Conservation (phyloP, 2,113 vertebrate species). For the Albula goreensis region DNA sequence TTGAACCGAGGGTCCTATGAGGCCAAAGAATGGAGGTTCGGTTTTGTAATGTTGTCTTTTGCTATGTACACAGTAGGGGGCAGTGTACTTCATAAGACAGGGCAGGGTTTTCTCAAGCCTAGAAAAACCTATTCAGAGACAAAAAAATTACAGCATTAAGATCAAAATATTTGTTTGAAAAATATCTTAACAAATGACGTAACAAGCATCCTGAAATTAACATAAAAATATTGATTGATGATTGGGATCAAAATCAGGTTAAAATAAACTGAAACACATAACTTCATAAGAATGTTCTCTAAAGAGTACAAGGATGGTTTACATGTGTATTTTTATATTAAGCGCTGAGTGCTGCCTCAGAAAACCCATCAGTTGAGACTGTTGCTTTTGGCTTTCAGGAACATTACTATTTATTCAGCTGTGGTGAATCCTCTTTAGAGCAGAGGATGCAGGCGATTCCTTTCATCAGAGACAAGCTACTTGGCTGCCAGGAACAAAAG, state of each 20-base stretch:
- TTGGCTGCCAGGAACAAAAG: neutral
- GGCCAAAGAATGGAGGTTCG: neutral
- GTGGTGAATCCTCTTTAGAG: neutral
- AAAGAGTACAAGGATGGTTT: neutral
- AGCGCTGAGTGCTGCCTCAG: no score
- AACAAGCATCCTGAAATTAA: neutral
- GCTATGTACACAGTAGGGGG: slow-evolving; percentile 53
- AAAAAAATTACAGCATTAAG: neutral
- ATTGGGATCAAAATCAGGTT: no score
- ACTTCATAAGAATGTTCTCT: neutral
- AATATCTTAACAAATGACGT: neutral
- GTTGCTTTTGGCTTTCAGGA: neutral
- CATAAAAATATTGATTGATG: neutral
- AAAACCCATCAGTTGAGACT: neutral
- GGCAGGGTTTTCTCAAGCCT: neutral
- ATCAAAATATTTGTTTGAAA: neutral
- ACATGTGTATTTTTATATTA: neutral
- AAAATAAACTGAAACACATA: neutral
- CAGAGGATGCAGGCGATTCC: neutral
- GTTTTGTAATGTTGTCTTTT: slow-evolving; percentile 41
- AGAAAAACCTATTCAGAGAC: neutral
- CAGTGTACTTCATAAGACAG: slow-evolving; percentile 56
- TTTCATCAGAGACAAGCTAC: neutral
- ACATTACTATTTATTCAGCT: neutral
- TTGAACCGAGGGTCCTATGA: neutral